These are phyloP conservation scores for Corythucha ciliata DNA, from an alignment of 2,888 invertebrate species.

Conservation along the genomic window DNA sequence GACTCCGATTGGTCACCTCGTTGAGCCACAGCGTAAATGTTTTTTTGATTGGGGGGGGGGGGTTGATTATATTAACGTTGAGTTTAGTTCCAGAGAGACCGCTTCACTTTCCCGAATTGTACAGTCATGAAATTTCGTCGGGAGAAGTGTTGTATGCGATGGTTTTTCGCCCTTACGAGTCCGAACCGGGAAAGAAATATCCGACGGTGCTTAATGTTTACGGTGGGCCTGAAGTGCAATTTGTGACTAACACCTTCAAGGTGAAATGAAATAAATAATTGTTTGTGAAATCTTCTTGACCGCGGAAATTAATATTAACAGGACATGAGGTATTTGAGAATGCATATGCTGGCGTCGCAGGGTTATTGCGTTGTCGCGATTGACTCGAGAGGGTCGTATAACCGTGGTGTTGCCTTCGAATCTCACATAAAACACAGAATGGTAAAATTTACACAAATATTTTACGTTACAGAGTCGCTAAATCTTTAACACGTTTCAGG, in stretches of 20 bases:
- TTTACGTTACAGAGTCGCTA: background rate
- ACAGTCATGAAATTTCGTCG: conserved; percentile 56
- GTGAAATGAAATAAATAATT: conserved; percentile 47
- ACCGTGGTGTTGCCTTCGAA: conserved; percentile 87
- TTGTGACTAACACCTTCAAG: conserved; percentile 92
- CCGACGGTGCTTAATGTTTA: conserved; percentile 95
- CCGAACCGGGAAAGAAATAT: conserved; percentile 54
- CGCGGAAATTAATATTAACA: conserved; percentile 43
- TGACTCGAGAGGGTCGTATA: conserved; percentile 90
- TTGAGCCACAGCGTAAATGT: conserved; percentile 50
- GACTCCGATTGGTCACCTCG: conserved; percentile 59
- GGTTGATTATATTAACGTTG: background rate
- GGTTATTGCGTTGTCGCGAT: conserved; percentile 94
- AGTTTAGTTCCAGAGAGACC: conserved; percentile 30
- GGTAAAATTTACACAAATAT: conserved; percentile 47
- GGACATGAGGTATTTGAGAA: conserved; percentile 82
- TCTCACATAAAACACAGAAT: conserved; percentile 78
- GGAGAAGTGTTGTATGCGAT: conserved; percentile 73
- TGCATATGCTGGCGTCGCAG: conserved; percentile 89
- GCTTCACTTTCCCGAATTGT: conserved; percentile 55
- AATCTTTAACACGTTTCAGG: conserved; percentile 44
- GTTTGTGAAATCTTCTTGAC: no score
- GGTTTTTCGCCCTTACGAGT: conserved; percentile 75
- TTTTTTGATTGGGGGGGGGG: background rate
- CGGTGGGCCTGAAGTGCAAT: conserved; percentile 96